Conservation (phyloP, 2,113 vertebrate species). For the Tichodroma muraria region DNA sequence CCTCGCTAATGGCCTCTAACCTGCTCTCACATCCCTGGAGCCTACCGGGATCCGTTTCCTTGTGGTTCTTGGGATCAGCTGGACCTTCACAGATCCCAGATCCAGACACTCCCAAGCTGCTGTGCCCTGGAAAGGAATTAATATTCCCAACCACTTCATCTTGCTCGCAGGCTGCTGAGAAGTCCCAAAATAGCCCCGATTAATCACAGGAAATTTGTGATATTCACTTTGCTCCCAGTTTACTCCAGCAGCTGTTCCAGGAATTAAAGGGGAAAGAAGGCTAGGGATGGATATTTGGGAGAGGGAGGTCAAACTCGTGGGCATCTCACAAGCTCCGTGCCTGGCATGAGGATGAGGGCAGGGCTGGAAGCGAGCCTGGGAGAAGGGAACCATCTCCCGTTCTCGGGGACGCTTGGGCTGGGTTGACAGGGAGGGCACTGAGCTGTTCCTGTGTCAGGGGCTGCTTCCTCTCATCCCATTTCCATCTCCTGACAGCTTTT, state of each 20-base stretch:
- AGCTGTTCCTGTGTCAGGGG: too few relatives aligned
- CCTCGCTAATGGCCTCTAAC: background rate
- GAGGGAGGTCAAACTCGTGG: background rate
- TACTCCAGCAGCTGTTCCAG: background rate
- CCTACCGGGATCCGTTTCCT: background rate
- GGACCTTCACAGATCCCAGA: background rate
- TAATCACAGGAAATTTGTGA: background rate
- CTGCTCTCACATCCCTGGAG: background rate
- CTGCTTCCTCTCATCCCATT: background rate
- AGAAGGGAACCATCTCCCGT: background rate
- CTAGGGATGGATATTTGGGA: background rate
- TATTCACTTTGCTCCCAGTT: background rate
- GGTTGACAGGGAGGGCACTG: background rate
- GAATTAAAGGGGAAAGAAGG: background rate
- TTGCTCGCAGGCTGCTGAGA: background rate
- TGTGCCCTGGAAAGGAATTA: background rate
- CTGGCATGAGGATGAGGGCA: background rate
- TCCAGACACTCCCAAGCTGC: background rate
- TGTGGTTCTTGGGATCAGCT: background rate
- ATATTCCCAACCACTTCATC: background rate
- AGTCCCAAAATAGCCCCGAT: background rate
- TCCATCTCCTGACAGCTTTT: rapidly evolving
- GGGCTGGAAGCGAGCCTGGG: background rate
- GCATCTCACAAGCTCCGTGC: background rate
- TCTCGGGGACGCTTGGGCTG: background rate